A percentile compares a stretch with the other conserved stretches of the same genome.
phyloP scores from a whole-genome alignment of 2,113 vertebrate species.

The Toxotes jaculatrix region DNA sequence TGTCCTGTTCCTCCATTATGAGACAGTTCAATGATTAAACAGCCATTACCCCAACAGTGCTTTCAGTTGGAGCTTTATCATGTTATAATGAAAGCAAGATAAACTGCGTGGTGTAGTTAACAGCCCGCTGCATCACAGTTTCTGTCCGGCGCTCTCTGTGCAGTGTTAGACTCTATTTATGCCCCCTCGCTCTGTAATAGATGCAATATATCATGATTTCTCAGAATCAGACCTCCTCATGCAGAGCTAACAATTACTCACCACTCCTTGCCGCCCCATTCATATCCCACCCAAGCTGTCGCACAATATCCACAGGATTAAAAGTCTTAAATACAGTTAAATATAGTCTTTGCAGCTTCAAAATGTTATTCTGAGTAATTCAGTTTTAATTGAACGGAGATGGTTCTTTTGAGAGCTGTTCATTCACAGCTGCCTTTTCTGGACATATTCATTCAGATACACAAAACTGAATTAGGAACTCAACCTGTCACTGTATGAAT shows the following conservation, averaged over 20 bases:
- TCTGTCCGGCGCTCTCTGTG: slow-evolving; percentile 3
- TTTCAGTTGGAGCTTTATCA: slow-evolving; percentile 16
- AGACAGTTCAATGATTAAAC: slow-evolving; percentile 27
- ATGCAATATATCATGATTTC: slow-evolving; percentile 20
- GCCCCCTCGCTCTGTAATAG: slow-evolving; percentile 6
- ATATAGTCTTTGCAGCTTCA: slow-evolving; percentile 37
- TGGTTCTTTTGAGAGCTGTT: slow-evolving; percentile 15
- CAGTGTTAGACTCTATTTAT: background rate
- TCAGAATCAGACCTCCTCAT: slow-evolving; percentile 14
- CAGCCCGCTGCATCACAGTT: background rate
- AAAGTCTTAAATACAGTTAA: slow-evolving; percentile 33
- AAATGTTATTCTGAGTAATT: slow-evolving; percentile 31
- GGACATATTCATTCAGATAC: background rate
- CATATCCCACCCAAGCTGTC: slow-evolving; percentile 44
- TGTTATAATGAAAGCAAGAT: slow-evolving; percentile 12
- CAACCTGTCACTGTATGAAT: background rate
- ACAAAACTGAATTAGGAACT: background rate
- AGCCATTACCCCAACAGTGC: background rate
- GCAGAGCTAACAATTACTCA: slow-evolving; percentile 35
- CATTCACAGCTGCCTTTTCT: slow-evolving; percentile 27
- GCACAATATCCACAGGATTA: slow-evolving; percentile 28
- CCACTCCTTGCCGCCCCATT: slow-evolving; percentile 15
- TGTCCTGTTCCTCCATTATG: background rate
- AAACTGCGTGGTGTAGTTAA: background rate
- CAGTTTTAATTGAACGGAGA: slow-evolving; percentile 27